Evolutionary conservation across 2,888 invertebrate genomes (phyloP).

Genomic region (Autographa gamma): DNA sequence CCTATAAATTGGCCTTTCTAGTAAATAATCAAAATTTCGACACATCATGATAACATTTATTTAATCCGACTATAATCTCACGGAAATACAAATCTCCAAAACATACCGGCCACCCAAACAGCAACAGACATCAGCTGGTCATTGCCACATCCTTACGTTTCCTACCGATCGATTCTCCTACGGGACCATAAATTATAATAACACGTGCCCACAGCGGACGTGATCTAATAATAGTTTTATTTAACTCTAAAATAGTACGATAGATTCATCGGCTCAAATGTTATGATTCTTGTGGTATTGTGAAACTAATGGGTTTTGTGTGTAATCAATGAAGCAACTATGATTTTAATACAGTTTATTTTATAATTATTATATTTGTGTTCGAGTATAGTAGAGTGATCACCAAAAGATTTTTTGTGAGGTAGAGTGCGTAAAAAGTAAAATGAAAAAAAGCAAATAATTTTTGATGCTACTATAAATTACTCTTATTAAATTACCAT

Average conservation of each 20-base stretch:
- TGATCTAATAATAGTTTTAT: conserved; percentile 59
- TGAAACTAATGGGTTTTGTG: conserved; percentile 6
- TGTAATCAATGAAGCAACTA: background rate
- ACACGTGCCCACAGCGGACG: conserved; percentile 67
- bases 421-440: too few species aligned
- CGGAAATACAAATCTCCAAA: conserved; percentile 45
- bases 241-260: conserved; percentile 45
- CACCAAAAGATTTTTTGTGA: too few species aligned
- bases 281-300: conserved; percentile 21
- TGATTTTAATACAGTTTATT: too few species aligned
- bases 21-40: too few species aligned
- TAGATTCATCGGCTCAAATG: conserved; percentile 54
- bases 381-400: too few species aligned
- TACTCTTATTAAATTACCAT: too few species aligned
- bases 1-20: too few species aligned
- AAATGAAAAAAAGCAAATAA: too few species aligned
- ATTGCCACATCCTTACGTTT: conserved; percentile 56
- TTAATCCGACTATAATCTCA: conserved; percentile 8
- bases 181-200: conserved; percentile 63
- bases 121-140: conserved; percentile 21
- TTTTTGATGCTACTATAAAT: too few species aligned
- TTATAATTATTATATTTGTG: too few species aligned
- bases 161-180: conserved; percentile 50
- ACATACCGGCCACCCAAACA: conserved; percentile 54
- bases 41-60: background rate